Percentiles rank a stretch among this genome's conserved stretches.
Conservation (phyloP, 2,113 vertebrate genomes). For the Colinus virginianus region DNA sequence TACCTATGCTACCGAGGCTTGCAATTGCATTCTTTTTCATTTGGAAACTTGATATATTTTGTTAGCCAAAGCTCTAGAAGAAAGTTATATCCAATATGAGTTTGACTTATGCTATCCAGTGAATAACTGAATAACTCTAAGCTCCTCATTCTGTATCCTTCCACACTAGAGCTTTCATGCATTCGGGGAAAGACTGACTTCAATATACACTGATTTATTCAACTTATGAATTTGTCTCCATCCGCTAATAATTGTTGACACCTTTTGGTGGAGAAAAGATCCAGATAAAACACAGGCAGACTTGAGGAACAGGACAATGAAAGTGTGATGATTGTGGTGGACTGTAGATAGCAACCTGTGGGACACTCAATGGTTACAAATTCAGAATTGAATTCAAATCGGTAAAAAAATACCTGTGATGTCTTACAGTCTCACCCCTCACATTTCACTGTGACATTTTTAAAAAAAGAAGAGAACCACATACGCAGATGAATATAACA, state of each 20-base stretch:
- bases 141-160: not conserved
- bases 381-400: not conserved
- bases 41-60: not conserved
- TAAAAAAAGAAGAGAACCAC: not conserved
- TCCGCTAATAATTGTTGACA: not conserved
- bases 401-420: not conserved
- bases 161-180: not conserved
- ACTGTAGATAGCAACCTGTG: rapidly evolving
- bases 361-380: not conserved
- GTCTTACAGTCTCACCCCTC: not conserved
- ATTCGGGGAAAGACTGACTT: not conserved
- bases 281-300: not conserved
- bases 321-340: rapidly evolving
- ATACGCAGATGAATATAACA: not conserved
- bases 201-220: not conserved
- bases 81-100: not conserved
- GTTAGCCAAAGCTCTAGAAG: not conserved
- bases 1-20: not conserved
- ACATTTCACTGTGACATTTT: not conserved
- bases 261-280: not conserved
- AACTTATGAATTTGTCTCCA: not conserved
- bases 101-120: not conserved
- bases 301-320: not conserved
- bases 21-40: not conserved
- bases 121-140: not conserved